A percentile compares a stretch with the other conserved stretches of the same genome.
Conservation (phyloP, 2,797 vertebrate genomes). For the Pseudochromis fuscus region DNA sequence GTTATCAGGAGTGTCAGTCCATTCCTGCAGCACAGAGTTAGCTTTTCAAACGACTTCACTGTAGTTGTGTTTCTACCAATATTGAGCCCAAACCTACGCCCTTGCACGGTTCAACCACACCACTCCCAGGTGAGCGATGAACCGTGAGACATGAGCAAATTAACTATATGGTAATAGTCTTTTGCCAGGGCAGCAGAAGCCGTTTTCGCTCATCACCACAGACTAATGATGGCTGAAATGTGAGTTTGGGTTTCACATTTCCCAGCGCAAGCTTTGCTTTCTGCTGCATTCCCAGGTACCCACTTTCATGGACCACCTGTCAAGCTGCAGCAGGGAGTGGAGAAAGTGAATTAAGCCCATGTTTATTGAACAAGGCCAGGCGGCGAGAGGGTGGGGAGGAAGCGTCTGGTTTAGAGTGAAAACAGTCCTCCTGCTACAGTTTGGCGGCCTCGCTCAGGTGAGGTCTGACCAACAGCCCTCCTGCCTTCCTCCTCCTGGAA, state of each 20-base stretch:
- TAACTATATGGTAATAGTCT: slow-evolving; percentile 23
- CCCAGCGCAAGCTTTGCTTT: slow-evolving; percentile 20
- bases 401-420: slow-evolving; percentile 79
- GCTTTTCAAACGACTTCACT: no score
- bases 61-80: no score
- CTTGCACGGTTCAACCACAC: slow-evolving; percentile 34
- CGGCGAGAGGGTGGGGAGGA: slow-evolving; percentile 71
- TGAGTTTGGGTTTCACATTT: slow-evolving; percentile 39
- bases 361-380: slow-evolving; percentile 70
- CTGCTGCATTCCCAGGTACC: slow-evolving; percentile 55
- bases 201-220: slow-evolving; percentile 39
- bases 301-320: slow-evolving; percentile 71
- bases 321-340: slow-evolving; percentile 44
- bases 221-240: slow-evolving; percentile 44
- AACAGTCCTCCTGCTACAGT: slow-evolving; percentile 65
- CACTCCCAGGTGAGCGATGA: slow-evolving; percentile 35
- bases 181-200: slow-evolving; percentile 40
- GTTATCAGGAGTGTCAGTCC: no score
- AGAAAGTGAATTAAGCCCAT: slow-evolving; percentile 61
- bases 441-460: slow-evolving; percentile 60
- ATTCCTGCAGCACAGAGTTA: no score
- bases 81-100: no score
- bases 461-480: slow-evolving; percentile 51
- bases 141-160: slow-evolving; percentile 56
- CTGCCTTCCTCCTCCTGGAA: slow-evolving; percentile 46